A percentile compares a stretch with the other conserved stretches of the same genome.
Evolutionary conservation across 2,113 vertebrate genomes (phyloP).

Genomic region (Desmodus rotundus): DNA sequence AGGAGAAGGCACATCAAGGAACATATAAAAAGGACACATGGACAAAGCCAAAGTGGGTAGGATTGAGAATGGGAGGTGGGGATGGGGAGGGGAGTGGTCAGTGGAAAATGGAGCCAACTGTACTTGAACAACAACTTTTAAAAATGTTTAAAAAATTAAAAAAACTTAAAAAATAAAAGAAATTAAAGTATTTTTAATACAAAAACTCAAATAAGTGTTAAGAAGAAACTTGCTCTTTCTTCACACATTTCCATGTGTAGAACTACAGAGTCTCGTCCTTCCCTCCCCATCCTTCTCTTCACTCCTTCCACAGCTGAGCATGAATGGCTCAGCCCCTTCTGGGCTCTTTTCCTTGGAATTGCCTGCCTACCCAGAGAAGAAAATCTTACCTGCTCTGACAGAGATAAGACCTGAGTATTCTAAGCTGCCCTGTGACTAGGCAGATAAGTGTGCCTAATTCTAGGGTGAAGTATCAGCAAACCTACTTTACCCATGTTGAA

Average conservation of each 20-base stretch:
- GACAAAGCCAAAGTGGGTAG: too few species aligned
- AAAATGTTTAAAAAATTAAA: too few species aligned
- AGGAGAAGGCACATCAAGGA: too few species aligned
- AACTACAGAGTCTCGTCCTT: background rate
- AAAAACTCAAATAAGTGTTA: background rate
- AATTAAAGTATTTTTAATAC: background rate
- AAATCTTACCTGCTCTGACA: background rate
- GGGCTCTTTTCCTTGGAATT: background rate
- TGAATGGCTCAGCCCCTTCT: background rate
- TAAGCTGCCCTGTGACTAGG: background rate
- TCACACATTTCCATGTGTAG: background rate
- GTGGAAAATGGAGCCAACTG: too few species aligned
- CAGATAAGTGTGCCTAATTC: background rate
- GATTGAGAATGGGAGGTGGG: too few species aligned
- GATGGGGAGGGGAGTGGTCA: too few species aligned
- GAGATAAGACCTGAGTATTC: background rate
- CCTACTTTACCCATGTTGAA: background rate
- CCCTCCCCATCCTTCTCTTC: background rate
- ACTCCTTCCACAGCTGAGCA: background rate
- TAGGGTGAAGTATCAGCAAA: background rate
- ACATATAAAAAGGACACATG: too few species aligned
- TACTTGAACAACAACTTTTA: too few species aligned
- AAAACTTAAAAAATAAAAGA: background rate
- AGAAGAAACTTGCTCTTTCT: background rate
- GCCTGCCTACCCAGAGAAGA: background rate